These are phyloP conservation scores for Solenopsis fugax DNA, from an alignment of 1,140 invertebrate species.

Conservation along the genomic window DNA sequence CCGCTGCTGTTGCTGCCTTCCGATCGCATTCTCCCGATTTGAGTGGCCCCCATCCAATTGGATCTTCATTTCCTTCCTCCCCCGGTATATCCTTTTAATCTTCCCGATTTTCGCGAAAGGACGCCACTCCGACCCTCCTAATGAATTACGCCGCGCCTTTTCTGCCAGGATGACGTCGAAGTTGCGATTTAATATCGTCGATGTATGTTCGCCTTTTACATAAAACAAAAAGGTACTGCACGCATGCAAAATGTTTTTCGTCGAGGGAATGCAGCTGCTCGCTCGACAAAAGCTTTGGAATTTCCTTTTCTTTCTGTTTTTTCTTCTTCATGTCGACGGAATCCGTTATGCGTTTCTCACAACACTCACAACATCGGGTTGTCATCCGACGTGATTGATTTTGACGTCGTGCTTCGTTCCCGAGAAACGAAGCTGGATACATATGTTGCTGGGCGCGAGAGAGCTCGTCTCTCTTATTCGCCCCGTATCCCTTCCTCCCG, in stretches of 20 bases:
- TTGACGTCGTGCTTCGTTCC: constrained; percentile 75
- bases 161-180: constrained; percentile 23
- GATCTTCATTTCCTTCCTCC: constrained; percentile 46
- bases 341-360: constrained; percentile 64
- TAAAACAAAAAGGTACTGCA: background rate
- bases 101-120: constrained; percentile 40
- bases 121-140: constrained; percentile 51
- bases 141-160: constrained; percentile 55
- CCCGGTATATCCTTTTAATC: background rate
- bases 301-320: constrained; percentile 11
- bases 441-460: constrained; percentile 75
- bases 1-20: constrained; percentile 41
- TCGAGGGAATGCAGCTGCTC: background rate
- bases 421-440: constrained; percentile 71
- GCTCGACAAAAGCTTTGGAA: background rate
- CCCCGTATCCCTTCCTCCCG: background rate
- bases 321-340: constrained; percentile 21
- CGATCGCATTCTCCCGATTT: constrained; percentile 68
- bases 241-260: constrained; percentile 25
- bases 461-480: constrained; percentile 70
- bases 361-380: constrained; percentile 52
- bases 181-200: constrained; percentile 48
- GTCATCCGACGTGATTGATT: constrained; percentile 82
- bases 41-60: constrained; percentile 65
- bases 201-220: constrained; percentile 20